Percentiles rank a stretch among this genome's conserved stretches.
Conservation (phyloP, 1,140 invertebrate species). For the Philaenus spumarius region DNA sequence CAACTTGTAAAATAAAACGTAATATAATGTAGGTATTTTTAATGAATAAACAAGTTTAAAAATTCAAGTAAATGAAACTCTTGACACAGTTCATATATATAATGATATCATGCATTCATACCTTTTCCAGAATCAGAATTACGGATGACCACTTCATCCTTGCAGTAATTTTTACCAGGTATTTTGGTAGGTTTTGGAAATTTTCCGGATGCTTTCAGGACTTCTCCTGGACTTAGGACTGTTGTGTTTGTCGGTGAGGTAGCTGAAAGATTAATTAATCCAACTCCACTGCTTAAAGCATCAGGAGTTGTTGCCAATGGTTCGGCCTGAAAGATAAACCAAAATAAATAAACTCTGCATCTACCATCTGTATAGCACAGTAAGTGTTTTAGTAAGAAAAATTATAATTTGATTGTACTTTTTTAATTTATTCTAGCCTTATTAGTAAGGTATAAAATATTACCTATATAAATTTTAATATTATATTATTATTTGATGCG, state of each 20-base stretch:
- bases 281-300: neutral
- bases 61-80: too few species aligned
- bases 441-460: neutral
- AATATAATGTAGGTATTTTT: too few species aligned
- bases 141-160: constrained; percentile 88
- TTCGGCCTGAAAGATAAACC: constrained; percentile 2
- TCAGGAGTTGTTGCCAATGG: constrained; percentile 3
- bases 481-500: neutral
- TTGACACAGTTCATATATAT: too few species aligned
- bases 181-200: constrained; percentile 83
- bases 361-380: neutral
- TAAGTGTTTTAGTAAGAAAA: neutral
- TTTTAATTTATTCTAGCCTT: neutral
- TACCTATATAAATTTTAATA: neutral
- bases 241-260: constrained; percentile 38
- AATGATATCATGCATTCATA: too few species aligned
- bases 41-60: too few species aligned
- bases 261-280: neutral
- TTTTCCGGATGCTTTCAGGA: constrained; percentile 81
- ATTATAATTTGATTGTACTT: constrained; percentile 1
- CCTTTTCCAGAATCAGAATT: constrained; percentile 94
- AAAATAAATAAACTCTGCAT: neutral
- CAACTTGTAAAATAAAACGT: too few species aligned
- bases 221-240: constrained; percentile 67
- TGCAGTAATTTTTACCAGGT: constrained; percentile 84